Percentiles rank a stretch among this genome's conserved stretches.
phyloP scores from a whole-genome alignment of 1,140 invertebrate genomes.

The Eriocheir sinensis region DNA sequence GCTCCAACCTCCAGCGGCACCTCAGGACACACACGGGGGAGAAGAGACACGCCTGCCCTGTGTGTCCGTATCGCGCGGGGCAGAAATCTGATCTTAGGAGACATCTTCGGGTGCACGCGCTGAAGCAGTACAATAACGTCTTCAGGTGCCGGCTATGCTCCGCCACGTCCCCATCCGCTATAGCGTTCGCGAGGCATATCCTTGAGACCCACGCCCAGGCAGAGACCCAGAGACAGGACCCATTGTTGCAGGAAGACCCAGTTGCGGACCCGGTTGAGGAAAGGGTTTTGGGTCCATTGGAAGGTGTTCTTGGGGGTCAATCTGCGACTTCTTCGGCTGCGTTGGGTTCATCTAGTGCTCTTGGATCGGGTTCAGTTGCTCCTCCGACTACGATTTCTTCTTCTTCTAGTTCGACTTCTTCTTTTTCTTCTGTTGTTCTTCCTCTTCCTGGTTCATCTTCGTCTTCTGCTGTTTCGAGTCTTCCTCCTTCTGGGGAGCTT shows the following conservation, averaged over 20 bases:
- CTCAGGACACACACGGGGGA: conserved; percentile 72
- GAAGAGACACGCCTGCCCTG: conserved; percentile 71
- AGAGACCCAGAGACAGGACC: conserved; percentile 41
- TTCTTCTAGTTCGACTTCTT: too few species aligned
- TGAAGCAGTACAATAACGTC: conserved; percentile 58
- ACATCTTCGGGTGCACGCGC: conserved; percentile 71
- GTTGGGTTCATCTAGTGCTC: too few species aligned
- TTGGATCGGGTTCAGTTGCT: too few species aligned
- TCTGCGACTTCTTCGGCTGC: too few species aligned
- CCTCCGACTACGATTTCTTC: too few species aligned
- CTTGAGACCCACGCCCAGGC: conserved; percentile 79
- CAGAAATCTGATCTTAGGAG: conserved; percentile 68
- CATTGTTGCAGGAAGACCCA: conserved; percentile 31
- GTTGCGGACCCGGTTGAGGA: neutral
- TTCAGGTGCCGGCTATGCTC: conserved; percentile 77
- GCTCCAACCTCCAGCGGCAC: conserved; percentile 70
- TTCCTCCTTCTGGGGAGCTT: too few species aligned
- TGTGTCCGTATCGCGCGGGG: conserved; percentile 78
- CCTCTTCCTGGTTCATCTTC: too few species aligned
- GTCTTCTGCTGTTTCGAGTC: too few species aligned
- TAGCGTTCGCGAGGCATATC: conserved; percentile 77
- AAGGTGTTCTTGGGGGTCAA: too few species aligned
- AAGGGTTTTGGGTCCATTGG: too few species aligned
- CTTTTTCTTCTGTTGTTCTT: too few species aligned
- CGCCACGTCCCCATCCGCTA: conserved; percentile 52